phyloP scores from a whole-genome alignment of 2,113 vertebrate genomes.

The Calypte anna region DNA sequence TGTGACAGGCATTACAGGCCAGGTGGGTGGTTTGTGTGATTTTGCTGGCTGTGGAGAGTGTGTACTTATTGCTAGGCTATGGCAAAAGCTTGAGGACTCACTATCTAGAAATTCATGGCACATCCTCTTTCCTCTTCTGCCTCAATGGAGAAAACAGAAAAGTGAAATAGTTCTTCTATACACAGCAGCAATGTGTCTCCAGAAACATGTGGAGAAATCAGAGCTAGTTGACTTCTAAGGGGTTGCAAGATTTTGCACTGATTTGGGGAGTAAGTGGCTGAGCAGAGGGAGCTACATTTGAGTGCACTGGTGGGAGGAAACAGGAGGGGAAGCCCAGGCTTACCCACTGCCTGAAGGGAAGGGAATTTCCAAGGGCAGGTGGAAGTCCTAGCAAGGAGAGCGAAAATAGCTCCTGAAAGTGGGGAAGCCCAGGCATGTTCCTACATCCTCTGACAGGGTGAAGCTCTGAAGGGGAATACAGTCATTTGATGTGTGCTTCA shows the following conservation, averaged over 20 bases:
- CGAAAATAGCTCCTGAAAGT: background rate
- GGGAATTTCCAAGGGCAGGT: background rate
- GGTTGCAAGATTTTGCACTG: background rate
- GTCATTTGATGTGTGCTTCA: fast-evolving
- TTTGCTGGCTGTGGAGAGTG: background rate
- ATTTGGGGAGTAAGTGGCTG: background rate
- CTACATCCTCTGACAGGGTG: background rate
- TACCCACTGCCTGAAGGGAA: background rate
- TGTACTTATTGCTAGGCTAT: background rate
- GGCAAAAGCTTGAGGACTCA: background rate
- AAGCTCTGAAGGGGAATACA: background rate
- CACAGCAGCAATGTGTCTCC: background rate
- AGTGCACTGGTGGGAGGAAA: background rate
- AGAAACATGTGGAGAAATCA: fast-evolving
- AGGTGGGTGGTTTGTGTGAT: background rate
- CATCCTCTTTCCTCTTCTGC: background rate
- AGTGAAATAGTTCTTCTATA: background rate
- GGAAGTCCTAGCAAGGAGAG: background rate
- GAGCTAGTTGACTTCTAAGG: background rate
- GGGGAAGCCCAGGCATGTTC: background rate
- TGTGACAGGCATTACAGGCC: background rate
- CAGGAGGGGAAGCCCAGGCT: background rate
- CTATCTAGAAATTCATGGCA: background rate
- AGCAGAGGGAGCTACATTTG: background rate
- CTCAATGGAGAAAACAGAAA: background rate